These are phyloP conservation scores for Thumatha senex DNA, from an alignment of 2,888 invertebrate genomes.

Conservation along the genomic window DNA sequence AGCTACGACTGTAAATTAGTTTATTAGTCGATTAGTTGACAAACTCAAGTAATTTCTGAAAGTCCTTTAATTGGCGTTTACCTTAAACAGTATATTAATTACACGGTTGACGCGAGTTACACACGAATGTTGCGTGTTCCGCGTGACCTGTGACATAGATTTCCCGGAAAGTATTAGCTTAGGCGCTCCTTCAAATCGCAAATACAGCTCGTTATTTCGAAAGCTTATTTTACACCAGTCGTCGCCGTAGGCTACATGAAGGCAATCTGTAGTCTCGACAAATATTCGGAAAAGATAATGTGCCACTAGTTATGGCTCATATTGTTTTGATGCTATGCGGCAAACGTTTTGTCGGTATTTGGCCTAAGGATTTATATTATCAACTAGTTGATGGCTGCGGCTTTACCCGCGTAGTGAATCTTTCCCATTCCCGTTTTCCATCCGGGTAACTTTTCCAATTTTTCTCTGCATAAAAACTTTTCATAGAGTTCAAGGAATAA, in stretches of 20 bases:
- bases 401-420: too few species aligned
- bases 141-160: conserved; percentile 63
- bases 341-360: too few species aligned
- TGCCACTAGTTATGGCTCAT: conserved; percentile 22
- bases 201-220: conserved; percentile 67
- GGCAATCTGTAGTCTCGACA: conserved; percentile 45
- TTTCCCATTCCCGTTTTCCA: too few species aligned
- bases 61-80: conserved; percentile 60
- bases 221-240: conserved; percentile 60
- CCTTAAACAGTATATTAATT: conserved; percentile 63
- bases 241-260: conserved; percentile 46
- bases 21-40: conserved; percentile 53
- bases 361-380: too few species aligned
- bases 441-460: too few species aligned
- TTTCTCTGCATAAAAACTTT: too few species aligned
- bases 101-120: conserved; percentile 56
- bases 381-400: too few species aligned
- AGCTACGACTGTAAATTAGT: conserved; percentile 38
- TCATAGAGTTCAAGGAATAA: too few species aligned
- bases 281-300: conserved; percentile 37
- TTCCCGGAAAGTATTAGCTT: conserved; percentile 64
- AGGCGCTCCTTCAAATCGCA: conserved; percentile 56
- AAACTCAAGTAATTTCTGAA: conserved; percentile 59
- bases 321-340: conserved; percentile 26
- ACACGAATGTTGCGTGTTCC: conserved; percentile 58